Evolutionary conservation across 2,797 vertebrate genomes (phyloP).

Genomic region (Argyrosomus regius): DNA sequence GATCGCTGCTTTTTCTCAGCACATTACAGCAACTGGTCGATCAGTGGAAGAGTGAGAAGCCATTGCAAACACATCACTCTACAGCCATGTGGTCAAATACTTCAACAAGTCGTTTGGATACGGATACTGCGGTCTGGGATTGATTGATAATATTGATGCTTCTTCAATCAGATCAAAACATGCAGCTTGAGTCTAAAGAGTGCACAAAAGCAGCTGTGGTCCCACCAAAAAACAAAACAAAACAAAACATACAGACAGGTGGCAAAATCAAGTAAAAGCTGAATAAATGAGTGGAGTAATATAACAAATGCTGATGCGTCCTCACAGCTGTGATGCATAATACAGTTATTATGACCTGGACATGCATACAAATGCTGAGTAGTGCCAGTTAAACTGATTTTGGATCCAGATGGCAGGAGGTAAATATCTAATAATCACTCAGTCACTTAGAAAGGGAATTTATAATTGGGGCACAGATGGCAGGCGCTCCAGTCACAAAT

Average conservation of each 20-base stretch:
- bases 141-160: not conserved
- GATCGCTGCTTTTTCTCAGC: not conserved
- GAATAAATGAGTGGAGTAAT: not conserved
- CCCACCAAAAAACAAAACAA: too few relatives aligned
- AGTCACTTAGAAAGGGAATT: not conserved
- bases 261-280: conserved; percentile 1
- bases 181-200: not conserved
- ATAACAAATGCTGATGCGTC: not conserved
- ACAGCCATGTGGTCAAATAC: not conserved
- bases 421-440: not conserved
- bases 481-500: conserved; percentile 18
- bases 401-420: not conserved
- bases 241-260: not conserved
- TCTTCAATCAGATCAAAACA: not conserved
- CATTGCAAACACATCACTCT: not conserved
- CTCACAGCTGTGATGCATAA: conserved; percentile 2
- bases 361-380: not conserved
- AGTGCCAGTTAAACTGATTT: not conserved
- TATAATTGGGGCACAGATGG: conserved; percentile 20
- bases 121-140: not conserved
- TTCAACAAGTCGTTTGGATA: not conserved
- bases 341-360: not conserved
- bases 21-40: not conserved
- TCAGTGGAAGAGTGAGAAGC: not conserved
- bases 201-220: not conserved